phyloP scores from a whole-genome alignment of 2,797 vertebrate genomes.

The Gastrophryne carolinensis region DNA sequence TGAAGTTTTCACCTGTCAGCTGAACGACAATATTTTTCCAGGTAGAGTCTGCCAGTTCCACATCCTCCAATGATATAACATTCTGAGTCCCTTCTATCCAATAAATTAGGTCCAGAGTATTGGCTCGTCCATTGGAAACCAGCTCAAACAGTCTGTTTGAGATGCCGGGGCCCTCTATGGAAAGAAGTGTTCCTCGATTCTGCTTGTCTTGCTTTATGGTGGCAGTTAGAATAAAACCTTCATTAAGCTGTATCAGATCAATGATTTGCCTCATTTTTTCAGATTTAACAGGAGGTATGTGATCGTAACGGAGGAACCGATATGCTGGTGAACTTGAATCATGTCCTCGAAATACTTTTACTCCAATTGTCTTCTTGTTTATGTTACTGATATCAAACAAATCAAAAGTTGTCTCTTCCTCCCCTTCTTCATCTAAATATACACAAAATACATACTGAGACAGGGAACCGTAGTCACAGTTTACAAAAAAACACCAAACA shows the following conservation, averaged over 20 bases:
- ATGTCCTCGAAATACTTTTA: constrained; percentile 88
- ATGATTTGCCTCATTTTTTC: constrained; percentile 79
- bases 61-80: constrained; percentile 87
- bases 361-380: constrained; percentile 88
- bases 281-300: constrained; percentile 81
- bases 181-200: constrained; percentile 87
- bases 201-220: constrained; percentile 87
- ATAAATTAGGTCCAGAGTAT: constrained; percentile 93
- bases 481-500: no score
- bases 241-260: constrained; percentile 77
- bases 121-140: constrained; percentile 88
- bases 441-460: no score
- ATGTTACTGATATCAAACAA: constrained; percentile 90
- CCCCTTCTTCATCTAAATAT: constrained; percentile 79
- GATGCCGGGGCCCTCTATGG: constrained; percentile 78
- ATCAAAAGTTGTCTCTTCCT: constrained; percentile 84
- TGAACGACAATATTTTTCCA: constrained; percentile 97
- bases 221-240: constrained; percentile 91
- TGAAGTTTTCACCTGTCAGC: constrained; percentile 85
- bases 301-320: constrained; percentile 94
- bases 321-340: constrained; percentile 79
- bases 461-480: no score
- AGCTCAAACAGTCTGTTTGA: constrained; percentile 89
- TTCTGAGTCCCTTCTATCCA: constrained; percentile 86
- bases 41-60: constrained; percentile 91